Evolutionary conservation across 1,140 invertebrate species (phyloP), one percentile per base, ranked within the genome.

Genomic region (Venustaconcha ellipsiformis): DNA sequence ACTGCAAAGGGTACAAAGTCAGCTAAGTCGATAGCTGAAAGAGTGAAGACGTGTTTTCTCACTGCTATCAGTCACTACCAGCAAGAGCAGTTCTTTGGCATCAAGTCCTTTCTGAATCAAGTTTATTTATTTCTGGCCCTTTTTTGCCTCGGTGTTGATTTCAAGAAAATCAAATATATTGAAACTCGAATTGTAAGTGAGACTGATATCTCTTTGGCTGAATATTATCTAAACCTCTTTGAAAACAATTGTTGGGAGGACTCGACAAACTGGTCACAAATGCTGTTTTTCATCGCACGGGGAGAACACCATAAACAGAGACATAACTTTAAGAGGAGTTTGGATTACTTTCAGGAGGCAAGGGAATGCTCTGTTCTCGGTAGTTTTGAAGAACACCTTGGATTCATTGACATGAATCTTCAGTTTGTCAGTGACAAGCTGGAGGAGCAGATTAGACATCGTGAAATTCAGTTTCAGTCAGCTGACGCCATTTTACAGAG

Each of bases 101-200:
- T 74, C 13, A 74, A 68, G 60, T 74, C 72, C 18, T 74, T 74
- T 68, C 62, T 74, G 56, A 74, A 74, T 20, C 72, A 74, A 60
- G 72, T 74, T n/a, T 74, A 74, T 68, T 55, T 74, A 60, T 74
- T 74, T 56, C 72, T 74, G 17, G 72, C 72, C n/a, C 56, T 74
- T 17, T 74, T 74, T 74, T 58, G 23, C 18, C 66, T 74, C 14
- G 72, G 72, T 23, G 66, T 74, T 37, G 72, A 74, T 56, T 67
- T 67, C n/a, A 67, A 62, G 17, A 73, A 73, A n/a, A 70, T 70
- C 14, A 26, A 17, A 23, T 76, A 76, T 15, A 48, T 76, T n/a
- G 13, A 23, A 14, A 20, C 26, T n/a, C 14, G 62, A 57, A 63
- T 57, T 58, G 57, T 73, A 57, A 62, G 56, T 20, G 23, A 20